Evolutionary conservation across 2,797 vertebrate species (phyloP).

Genomic region (Acestrorhynchus altus): DNA sequence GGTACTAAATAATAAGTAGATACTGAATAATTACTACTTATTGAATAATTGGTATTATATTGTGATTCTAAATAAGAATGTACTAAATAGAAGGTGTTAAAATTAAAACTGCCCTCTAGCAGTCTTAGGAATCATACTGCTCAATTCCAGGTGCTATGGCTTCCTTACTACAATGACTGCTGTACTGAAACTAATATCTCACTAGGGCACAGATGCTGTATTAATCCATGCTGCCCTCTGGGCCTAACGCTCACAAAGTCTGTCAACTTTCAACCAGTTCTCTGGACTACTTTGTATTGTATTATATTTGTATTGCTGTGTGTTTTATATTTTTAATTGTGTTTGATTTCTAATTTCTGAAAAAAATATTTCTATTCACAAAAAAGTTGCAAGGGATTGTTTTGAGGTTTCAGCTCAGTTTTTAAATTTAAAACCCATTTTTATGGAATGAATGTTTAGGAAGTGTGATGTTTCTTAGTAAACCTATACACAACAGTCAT

Average conservation of each 20-base stretch:
- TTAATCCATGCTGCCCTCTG: slow-evolving; percentile 38
- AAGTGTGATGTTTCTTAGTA: neutral
- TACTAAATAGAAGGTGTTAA: no score
- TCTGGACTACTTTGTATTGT: slow-evolving; percentile 1
- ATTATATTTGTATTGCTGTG: no score
- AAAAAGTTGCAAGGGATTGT: neutral
- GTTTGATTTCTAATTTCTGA: neutral
- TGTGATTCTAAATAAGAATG: no score
- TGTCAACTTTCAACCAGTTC: slow-evolving; percentile 9
- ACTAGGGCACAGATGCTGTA: slow-evolving; percentile 36
- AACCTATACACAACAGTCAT: neutral
- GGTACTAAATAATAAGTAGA: no score
- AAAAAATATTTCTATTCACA: neutral
- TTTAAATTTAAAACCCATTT: neutral
- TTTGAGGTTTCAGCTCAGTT: neutral
- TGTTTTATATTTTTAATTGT: neutral
- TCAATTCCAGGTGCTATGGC: slow-evolving; percentile 65
- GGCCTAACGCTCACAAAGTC: neutral
- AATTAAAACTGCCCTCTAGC: no score
- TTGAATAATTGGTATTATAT: no score
- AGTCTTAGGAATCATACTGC: slow-evolving; percentile 25
- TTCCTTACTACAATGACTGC: slow-evolving; percentile 52
- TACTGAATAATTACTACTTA: no score
- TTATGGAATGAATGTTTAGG: neutral
- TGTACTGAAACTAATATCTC: slow-evolving; percentile 49